Evolutionary conservation across 2,888 invertebrate genomes (phyloP), one percentile per base, ranked within the genome.

Genomic region (Leucophora obtusa): DNA sequence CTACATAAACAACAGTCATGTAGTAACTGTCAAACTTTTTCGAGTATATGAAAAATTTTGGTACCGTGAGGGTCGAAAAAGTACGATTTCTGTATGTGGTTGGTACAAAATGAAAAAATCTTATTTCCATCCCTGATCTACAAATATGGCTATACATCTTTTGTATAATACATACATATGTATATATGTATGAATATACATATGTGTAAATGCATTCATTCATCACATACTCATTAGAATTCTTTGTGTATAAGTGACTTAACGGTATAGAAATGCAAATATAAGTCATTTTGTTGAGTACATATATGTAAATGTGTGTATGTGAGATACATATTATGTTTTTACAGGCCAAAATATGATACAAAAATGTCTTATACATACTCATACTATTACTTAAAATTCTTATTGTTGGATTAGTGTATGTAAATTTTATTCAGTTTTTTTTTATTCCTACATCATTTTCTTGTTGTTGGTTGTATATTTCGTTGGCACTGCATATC

Each of bases 261-360:
- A 70, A 70, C 59, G 51, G 59, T 60, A 70, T 70, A 59, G 35
- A 70, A 59, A 70, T 70, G 70, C 70, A 70, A 70, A 70, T 70
- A 58, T 47, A 18, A 18, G 17, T 53, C 33, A 60, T 53, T n/a
- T 38, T 24, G n/a, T 8, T 21, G 50, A 21, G 54, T 68, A 5
- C 14, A 14, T 62, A 28, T 62, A 14, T 15, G 50, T 60, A 11
- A 33, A 15, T 58, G 38, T 38, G 59, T 47, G 17, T 21, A 17
- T 18, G 59, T 43, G 28, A 38, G 38, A 62, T 50, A 15, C 47
- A 51, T 14, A 33, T 53, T 65, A 35, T 51, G 51, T 53, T 53
- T 53, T 54, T 38, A 35, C 17, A 53, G 14, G 18, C 28, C 9
- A 58, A 43, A 69, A 14, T 43, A n/a, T 35, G 15, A 14, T 18